Conservation (phyloP, 2,888 invertebrate genomes). For the Netelia melanura region DNA sequence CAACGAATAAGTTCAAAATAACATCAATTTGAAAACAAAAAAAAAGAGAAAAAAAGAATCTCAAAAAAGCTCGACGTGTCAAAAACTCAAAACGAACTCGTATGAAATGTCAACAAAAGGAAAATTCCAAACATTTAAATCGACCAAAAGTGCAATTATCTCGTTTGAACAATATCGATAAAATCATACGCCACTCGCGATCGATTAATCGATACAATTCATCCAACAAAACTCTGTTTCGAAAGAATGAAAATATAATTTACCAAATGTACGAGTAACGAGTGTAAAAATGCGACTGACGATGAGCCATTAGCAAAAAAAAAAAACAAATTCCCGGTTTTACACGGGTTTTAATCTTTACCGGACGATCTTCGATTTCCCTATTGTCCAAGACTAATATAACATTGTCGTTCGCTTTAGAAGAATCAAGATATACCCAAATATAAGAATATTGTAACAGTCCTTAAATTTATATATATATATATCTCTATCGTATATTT, state of each 20-base stretch:
- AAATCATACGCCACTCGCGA: too few species aligned
- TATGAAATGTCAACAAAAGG: not conserved
- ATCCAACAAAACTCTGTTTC: slow-evolving; percentile 21
- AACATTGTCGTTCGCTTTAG: slow-evolving; percentile 17
- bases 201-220: too few species aligned
- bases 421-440: slow-evolving; percentile 1
- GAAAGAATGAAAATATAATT: slow-evolving; percentile 47
- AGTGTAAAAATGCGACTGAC: slow-evolving; percentile 48
- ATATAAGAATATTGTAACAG: slow-evolving; percentile 13
- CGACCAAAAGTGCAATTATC: not conserved
- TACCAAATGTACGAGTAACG: slow-evolving; percentile 68
- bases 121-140: slow-evolving; percentile 29
- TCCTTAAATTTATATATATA: slow-evolving; percentile 16
- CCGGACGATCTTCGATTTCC: slow-evolving; percentile 28
- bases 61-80: not conserved
- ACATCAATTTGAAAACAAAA: not conserved
- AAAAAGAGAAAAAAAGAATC: not conserved
- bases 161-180: too few species aligned
- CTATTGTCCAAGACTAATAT: slow-evolving; percentile 26
- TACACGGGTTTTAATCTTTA: slow-evolving; percentile 22
- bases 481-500: slow-evolving; percentile 2
- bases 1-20: not conserved
- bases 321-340: slow-evolving; percentile 12
- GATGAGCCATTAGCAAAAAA: slow-evolving; percentile 60
- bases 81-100: slow-evolving; percentile 40